Percentiles rank a stretch among this genome's conserved stretches.
phyloP scores from a whole-genome alignment of 2,888 invertebrate genomes.

The Amphipyra tragopoginis region DNA sequence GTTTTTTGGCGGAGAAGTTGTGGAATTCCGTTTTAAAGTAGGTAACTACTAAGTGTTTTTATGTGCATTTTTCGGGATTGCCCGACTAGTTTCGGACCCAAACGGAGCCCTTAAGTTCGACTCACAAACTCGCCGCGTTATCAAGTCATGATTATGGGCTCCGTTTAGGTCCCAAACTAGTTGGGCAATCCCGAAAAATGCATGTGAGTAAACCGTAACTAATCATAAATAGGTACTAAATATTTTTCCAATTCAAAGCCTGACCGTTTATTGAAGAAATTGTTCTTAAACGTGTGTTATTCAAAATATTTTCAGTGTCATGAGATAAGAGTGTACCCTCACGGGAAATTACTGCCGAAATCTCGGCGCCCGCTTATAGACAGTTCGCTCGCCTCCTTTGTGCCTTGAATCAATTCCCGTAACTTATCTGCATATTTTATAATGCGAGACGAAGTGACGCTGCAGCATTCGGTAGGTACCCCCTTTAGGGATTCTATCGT shows the following conservation, averaged over 20 bases:
- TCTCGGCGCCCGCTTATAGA: slow-evolving; percentile 84
- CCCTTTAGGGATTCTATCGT: slow-evolving; percentile 73
- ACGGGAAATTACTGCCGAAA: slow-evolving; percentile 88
- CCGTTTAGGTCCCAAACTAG: too few relatives aligned
- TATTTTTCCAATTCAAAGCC: slow-evolving; percentile 12
- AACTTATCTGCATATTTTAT: slow-evolving; percentile 89
- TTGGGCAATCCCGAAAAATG: too few relatives aligned
- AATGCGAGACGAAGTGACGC: slow-evolving; percentile 83
- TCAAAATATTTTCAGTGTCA: slow-evolving; percentile 83
- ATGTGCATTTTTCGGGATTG: too few relatives aligned
- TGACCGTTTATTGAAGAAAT: slow-evolving; percentile 12
- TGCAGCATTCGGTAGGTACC: slow-evolving; percentile 74
- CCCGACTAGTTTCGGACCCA: too few relatives aligned
- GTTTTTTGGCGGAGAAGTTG: slow-evolving; percentile 9
- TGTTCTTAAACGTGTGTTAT: slow-evolving; percentile 63
- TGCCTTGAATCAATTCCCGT: slow-evolving; percentile 89
- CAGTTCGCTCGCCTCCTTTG: slow-evolving; percentile 83
- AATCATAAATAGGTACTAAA: not conserved
- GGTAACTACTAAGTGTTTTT: too few relatives aligned
- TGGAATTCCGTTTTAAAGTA: not conserved
- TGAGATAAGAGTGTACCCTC: slow-evolving; percentile 84
- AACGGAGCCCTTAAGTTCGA: too few relatives aligned
- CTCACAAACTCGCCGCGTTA: too few relatives aligned
- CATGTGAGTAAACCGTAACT: too few relatives aligned
- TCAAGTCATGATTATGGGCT: too few relatives aligned